Percentiles rank a stretch among this genome's conserved stretches.
Conservation (phyloP, 2,888 invertebrate species). For the Phyllotreta cruciferae region DNA sequence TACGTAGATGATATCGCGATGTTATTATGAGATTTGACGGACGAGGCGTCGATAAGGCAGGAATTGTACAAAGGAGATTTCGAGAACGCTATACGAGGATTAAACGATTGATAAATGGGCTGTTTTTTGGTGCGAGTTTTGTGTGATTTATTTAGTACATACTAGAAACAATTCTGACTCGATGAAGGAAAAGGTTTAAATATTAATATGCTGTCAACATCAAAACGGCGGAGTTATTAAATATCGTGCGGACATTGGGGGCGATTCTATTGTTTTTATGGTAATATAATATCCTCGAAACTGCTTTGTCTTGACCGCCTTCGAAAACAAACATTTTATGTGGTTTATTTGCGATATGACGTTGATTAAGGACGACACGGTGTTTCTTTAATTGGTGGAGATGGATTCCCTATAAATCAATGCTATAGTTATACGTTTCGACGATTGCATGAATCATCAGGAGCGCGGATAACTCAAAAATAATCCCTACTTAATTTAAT, state of each 20-base stretch:
- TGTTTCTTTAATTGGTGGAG: slow-evolving; percentile 52
- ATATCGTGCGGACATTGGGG: slow-evolving; percentile 46
- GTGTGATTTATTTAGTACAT: no score
- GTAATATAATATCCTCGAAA: slow-evolving; percentile 46
- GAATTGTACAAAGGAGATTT: slow-evolving; percentile 30
- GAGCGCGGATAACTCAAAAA: slow-evolving; percentile 5
- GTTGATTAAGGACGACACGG: slow-evolving; percentile 51
- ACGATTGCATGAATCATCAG: slow-evolving; percentile 25
- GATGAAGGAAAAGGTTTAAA: slow-evolving; percentile 13
- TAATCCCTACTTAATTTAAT: no score
- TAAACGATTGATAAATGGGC: slow-evolving; percentile 10
- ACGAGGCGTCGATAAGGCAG: slow-evolving; percentile 36
- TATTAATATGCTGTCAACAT: slow-evolving; percentile 34
- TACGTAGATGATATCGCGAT: slow-evolving; percentile 38
- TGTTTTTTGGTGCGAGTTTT: neutral
- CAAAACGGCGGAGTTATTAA: slow-evolving; percentile 43
- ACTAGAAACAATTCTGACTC: slow-evolving; percentile 1
- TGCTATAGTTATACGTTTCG: slow-evolving; percentile 46
- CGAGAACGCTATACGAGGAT: slow-evolving; percentile 12
- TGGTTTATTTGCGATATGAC: slow-evolving; percentile 53
- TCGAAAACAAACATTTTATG: slow-evolving; percentile 50
- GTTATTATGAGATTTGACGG: slow-evolving; percentile 44
- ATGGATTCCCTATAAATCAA: slow-evolving; percentile 48
- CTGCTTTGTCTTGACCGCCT: slow-evolving; percentile 46
- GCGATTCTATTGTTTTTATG: slow-evolving; percentile 53